Base-by-base conservation (phyloP, 2,888 invertebrate species). In the Encarsia formosa region DNA sequence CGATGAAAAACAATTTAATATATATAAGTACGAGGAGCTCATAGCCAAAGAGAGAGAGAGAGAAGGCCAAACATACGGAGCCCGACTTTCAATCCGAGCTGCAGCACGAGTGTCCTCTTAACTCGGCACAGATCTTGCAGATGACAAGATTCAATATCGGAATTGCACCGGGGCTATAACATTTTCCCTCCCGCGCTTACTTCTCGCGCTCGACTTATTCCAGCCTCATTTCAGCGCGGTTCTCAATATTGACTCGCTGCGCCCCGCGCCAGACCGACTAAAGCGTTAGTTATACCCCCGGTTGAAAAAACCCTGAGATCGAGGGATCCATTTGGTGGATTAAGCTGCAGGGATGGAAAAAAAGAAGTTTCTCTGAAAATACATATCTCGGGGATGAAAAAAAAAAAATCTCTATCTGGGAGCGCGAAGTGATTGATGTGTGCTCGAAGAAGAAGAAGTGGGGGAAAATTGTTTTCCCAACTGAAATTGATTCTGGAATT, bases 71-170 rank as follows among this genome's bases (percentile, higher is more conserved):
- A 29, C 8, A 9, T 13, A 29, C 29, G 13, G 13, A 29, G 29
- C 13, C 13, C 13, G 29, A 29, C 29, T 29, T 49, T 49, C 41
- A 42, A 42, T 47, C 26, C 37, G 44, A 44, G 20, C 35, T n/a
- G n/a, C n/a, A n/a, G 48, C 23, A 42, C 42, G 24, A 49, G 42
- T 41, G 22, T 24, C n/a, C 35, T 31, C 23, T 31, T 43, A 54
- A 49, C 42, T 38, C 38, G 40, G 29, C 45, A 32, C 49, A 49
- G 45, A 59, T 60, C 54, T 24, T 35, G 49, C 51, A 46, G 59
- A 59, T 59, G 53, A 55, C 54, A 52, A 56, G 59, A 61, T 64
- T 61, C 59, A 63, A 62, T 63, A 64, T 64, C 61, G 56, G 58
- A 59, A 61, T 60, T 59, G 60, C 59, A 61, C 58, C 59, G 62